A percentile compares a stretch with the other conserved stretches of the same genome.
phyloP scores from a whole-genome alignment of 2,113 vertebrate species.

The Boleophthalmus pectinirostris region DNA sequence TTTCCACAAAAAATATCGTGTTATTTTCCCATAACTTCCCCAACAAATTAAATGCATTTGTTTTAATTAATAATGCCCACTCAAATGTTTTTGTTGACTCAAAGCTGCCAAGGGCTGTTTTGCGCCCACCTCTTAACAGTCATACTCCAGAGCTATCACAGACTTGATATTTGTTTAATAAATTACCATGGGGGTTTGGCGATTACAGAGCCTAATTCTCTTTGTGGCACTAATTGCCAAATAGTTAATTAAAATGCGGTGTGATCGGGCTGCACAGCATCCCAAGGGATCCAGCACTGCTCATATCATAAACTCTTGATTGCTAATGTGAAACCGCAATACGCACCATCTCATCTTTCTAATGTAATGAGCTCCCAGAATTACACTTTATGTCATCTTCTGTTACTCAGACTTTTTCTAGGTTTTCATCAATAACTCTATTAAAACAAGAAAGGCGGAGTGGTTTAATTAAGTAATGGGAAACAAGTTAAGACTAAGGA shows the following conservation, averaged over 20 bases:
- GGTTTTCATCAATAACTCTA: slow-evolving; percentile 38
- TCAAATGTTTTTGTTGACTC: slow-evolving; percentile 26
- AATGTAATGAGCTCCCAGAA: slow-evolving; percentile 50
- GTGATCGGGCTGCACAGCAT: slow-evolving; percentile 45
- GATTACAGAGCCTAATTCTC: slow-evolving; percentile 72
- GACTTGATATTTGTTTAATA: slow-evolving; percentile 70
- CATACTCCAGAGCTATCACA: slow-evolving; percentile 46
- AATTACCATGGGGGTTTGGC: slow-evolving; percentile 64
- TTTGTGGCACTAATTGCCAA: slow-evolving; percentile 75
- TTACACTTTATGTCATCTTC: slow-evolving; percentile 52
- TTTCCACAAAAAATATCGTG: neutral
- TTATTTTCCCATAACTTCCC: neutral
- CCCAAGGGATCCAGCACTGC: slow-evolving; percentile 63
- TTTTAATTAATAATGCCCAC: neutral
- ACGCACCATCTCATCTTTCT: slow-evolving; percentile 35
- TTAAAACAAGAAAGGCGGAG: slow-evolving; percentile 42
- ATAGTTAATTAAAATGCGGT: slow-evolving; percentile 76
- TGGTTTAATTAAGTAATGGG: slow-evolving; percentile 31
- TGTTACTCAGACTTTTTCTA: slow-evolving; percentile 39
- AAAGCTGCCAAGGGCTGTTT: slow-evolving; percentile 45
- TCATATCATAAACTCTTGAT: slow-evolving; percentile 69
- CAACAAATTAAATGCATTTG: neutral
- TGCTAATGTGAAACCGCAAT: slow-evolving; percentile 55
- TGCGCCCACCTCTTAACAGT: slow-evolving; percentile 36
- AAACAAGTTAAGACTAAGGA: slow-evolving; percentile 51